Evolutionary conservation across 2,888 invertebrate genomes (phyloP), one percentile per base, ranked within the genome.

Genomic region (Lamproptera curius): DNA sequence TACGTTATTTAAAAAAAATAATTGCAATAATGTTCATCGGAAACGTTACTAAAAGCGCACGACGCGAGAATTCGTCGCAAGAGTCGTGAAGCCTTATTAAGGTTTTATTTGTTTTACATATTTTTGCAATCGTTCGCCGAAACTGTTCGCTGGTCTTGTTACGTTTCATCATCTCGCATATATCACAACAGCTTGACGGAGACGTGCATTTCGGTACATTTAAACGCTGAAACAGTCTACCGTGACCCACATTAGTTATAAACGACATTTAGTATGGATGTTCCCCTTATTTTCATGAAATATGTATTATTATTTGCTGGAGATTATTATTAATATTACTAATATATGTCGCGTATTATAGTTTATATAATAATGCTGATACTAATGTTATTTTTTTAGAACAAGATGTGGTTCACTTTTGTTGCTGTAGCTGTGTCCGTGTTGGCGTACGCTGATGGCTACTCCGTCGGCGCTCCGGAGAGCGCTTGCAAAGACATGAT

Each of bases 401-500:
- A 43, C n/a, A 11, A n/a, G 46, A 82, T 78, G 79, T 63, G 66
- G 69, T 67, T 67, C 54, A 63, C 63, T 39, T 66, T 69, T 55
- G 58, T 71, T 41, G 59, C 69, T 39, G 57, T 74, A 26, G 71
- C 68, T 31, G 63, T 71, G 50, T 67, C 67, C 41, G 55, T 70
- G 58, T 72, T 64, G 50, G 81, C 70, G 34, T 74, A 54, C 62
- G 80, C 66, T 52, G 65, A 74, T 35, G 89, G 82, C 1, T 91
- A 91, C 69, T 91, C 91, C 1, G 78, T 84, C 1, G 94, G 93
- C 3, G 94, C 92, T 1, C 93, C 93, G 0, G 73, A 77, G 15
- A 81, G 78, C 33, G 90, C 91, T 16, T 93, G 93, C 76, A 74
- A 68, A n/a, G 91, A 91, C 68, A 90, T 93, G 89, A 84, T 88